Percentiles rank a stretch among this genome's conserved stretches.
These are phyloP conservation scores for Xanthostigma xanthostigma DNA, from an alignment of 2,888 invertebrate species.

Conservation along the genomic window DNA sequence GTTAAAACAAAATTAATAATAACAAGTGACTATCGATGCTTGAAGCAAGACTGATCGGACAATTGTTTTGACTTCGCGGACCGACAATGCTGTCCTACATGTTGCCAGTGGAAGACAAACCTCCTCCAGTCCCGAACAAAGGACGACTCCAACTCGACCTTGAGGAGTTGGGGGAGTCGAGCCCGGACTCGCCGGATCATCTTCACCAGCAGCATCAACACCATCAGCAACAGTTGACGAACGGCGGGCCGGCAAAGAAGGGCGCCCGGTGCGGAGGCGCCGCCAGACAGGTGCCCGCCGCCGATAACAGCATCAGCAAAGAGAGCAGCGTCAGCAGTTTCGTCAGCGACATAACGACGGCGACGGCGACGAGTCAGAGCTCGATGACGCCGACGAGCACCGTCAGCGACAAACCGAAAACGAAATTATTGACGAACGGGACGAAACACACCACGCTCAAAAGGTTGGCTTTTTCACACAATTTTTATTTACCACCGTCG, in stretches of 20 bases:
- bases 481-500: too few relatives aligned
- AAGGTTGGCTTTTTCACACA: slow-evolving; percentile 35
- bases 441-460: slow-evolving; percentile 57
- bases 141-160: slow-evolving; percentile 36
- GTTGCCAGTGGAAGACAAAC: slow-evolving; percentile 64
- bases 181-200: not conserved
- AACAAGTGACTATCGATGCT: too few relatives aligned
- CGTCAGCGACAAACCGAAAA: slow-evolving; percentile 43
- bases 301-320: slow-evolving; percentile 24
- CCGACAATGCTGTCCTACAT: slow-evolving; percentile 58
- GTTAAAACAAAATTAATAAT: too few relatives aligned
- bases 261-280: slow-evolving; percentile 6
- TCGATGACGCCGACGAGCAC: slow-evolving; percentile 45
- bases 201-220: not conserved
- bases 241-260: slow-evolving; percentile 15
- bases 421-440: slow-evolving; percentile 51
- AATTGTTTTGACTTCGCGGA: too few relatives aligned
- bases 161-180: slow-evolving; percentile 19
- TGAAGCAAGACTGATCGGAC: too few relatives aligned
- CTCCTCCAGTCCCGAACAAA: slow-evolving; percentile 39
- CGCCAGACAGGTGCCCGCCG: not conserved
- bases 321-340: slow-evolving; percentile 60
- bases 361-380: slow-evolving; percentile 29
- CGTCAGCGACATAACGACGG: slow-evolving; percentile 47
- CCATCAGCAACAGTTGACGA: slow-evolving; percentile 8